These are phyloP conservation scores for Aspidiotus rigidus DNA, from an alignment of 2,888 invertebrate genomes.

Conservation along the genomic window DNA sequence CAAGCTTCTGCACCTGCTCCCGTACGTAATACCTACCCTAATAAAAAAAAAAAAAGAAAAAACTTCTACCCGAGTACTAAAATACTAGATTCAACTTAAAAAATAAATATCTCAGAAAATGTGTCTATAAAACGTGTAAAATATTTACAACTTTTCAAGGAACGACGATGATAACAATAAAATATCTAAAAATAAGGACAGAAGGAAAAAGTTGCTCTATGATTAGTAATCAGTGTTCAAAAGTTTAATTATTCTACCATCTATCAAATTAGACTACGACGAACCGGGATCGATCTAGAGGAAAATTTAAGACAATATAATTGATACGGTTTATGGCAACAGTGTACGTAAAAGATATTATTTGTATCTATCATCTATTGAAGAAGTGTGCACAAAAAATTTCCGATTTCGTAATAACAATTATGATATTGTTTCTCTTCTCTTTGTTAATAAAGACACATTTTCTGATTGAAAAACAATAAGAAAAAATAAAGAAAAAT, in stretches of 20 bases:
- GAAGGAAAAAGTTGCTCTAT: too few relatives aligned
- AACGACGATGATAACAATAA: background rate
- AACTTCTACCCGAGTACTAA: too few relatives aligned
- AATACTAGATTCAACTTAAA: too few relatives aligned
- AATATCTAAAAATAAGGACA: constrained; percentile 21
- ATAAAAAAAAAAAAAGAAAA: too few relatives aligned
- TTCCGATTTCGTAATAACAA: constrained; percentile 2
- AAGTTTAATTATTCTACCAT: background rate
- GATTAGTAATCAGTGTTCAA: background rate
- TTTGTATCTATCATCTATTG: constrained; percentile 10
- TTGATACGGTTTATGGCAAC: constrained; percentile 28
- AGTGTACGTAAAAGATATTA: background rate
- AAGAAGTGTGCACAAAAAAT: constrained; percentile 28
- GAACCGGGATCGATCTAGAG: too few relatives aligned
- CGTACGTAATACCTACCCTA: too few relatives aligned
- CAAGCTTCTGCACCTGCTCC: too few relatives aligned
- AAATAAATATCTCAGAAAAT: constrained; percentile 52
- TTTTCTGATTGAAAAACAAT: constrained; percentile 56
- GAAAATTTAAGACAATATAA: background rate
- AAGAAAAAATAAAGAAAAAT: constrained; percentile 7
- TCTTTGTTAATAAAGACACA: constrained; percentile 65
- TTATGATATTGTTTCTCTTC: constrained; percentile 45
- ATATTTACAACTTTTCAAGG: too few relatives aligned
- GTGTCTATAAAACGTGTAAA: constrained; percentile 47
- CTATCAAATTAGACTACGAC: too few relatives aligned